Evolutionary conservation across 2,888 invertebrate species (phyloP).

Genomic region (Synanthedon formicaeformis): DNA sequence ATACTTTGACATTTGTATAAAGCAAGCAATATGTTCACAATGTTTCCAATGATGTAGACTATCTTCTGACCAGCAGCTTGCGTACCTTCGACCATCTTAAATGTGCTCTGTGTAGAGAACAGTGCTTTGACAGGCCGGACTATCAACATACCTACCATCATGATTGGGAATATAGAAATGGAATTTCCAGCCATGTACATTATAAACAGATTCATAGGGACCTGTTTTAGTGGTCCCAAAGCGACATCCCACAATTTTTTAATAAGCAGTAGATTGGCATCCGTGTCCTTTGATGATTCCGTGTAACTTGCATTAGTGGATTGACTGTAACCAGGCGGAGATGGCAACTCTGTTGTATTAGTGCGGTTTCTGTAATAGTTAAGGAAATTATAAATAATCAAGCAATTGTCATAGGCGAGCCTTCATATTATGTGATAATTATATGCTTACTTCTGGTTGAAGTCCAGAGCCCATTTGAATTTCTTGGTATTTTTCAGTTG

Average conservation of each 20-base stretch:
- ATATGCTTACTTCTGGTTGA: slow-evolving; percentile 65
- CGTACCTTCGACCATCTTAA: slow-evolving; percentile 94
- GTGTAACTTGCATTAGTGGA: slow-evolving; percentile 78
- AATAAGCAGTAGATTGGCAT: slow-evolving; percentile 86
- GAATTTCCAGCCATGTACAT: slow-evolving; percentile 99
- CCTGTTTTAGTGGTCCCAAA: slow-evolving; percentile 93
- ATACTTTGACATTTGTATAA: slow-evolving; percentile 98
- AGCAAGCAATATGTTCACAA: slow-evolving; percentile 91
- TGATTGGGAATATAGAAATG: slow-evolving; percentile 99
- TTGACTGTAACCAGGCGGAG: slow-evolving; percentile 88
- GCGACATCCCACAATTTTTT: slow-evolving; percentile 98
- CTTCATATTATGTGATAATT: not conserved
- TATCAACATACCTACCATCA: slow-evolving; percentile 99
- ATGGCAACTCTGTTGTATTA: slow-evolving; percentile 70
- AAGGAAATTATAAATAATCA: not conserved
- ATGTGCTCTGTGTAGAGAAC: slow-evolving; percentile 88
- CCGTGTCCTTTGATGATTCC: slow-evolving; percentile 85
- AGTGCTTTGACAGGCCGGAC: slow-evolving; percentile 96
- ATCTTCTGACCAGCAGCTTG: slow-evolving; percentile 92
- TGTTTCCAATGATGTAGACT: slow-evolving; percentile 92
- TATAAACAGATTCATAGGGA: slow-evolving; percentile 99
- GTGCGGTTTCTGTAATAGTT: slow-evolving; percentile 31
- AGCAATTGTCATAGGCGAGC: not conserved
- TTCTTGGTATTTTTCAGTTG: slow-evolving; percentile 58
- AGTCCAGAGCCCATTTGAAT: slow-evolving; percentile 76